These are phyloP conservation scores for Oreochromis spilurus DNA, from an alignment of 2,113 vertebrate genomes.

Conservation along the genomic window DNA sequence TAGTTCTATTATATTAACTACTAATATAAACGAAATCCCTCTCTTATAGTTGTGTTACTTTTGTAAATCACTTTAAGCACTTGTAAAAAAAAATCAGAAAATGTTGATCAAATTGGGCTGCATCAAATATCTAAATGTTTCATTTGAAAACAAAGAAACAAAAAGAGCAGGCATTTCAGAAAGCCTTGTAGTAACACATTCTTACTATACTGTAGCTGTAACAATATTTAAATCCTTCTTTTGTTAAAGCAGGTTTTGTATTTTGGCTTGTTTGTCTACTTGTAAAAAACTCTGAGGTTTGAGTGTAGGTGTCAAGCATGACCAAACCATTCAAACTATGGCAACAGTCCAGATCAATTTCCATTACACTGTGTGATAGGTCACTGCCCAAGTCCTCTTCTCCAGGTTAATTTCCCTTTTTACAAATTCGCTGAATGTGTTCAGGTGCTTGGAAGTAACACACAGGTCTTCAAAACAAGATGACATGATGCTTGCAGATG, in stretches of 20 bases:
- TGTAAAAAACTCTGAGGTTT: background rate
- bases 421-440: background rate
- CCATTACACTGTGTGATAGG: background rate
- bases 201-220: background rate
- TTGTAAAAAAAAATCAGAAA: background rate
- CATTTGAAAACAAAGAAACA: rapidly evolving
- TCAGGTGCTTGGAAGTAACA: background rate
- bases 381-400: background rate
- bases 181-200: background rate
- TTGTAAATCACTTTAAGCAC: background rate
- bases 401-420: background rate
- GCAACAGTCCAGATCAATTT: background rate
- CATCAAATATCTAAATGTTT: background rate
- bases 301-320: background rate
- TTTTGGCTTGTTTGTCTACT: background rate
- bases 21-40: background rate
- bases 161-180: background rate
- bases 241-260: background rate
- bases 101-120: rapidly evolving
- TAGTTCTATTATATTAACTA: background rate
- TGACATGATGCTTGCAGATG: background rate
- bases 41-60: background rate
- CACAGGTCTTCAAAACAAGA: background rate
- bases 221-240: background rate
- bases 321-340: background rate